Conservation (phyloP, 2,888 invertebrate genomes). For the Pachliopta kotzebuea region DNA sequence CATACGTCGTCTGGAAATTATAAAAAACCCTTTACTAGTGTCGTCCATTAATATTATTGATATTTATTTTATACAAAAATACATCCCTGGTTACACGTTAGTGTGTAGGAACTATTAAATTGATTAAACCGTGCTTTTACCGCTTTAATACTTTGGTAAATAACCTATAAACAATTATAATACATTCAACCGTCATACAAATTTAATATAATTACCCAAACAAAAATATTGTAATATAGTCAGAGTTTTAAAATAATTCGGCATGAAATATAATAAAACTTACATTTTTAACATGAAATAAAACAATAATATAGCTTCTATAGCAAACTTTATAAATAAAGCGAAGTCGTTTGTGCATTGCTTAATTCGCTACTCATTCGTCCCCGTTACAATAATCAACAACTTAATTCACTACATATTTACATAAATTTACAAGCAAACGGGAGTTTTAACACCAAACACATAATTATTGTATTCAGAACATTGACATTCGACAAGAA, state of each 20-base stretch:
- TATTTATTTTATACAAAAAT: slow-evolving; percentile 4
- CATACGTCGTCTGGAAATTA: slow-evolving; percentile 27
- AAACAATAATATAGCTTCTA: slow-evolving; percentile 24
- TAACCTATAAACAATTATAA: slow-evolving; percentile 27
- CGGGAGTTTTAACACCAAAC: slow-evolving; percentile 60
- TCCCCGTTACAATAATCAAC: slow-evolving; percentile 59
- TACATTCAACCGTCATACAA: slow-evolving; percentile 10
- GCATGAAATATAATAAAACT: slow-evolving; percentile 10
- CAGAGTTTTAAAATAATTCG: slow-evolving; percentile 14
- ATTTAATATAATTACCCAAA: slow-evolving; percentile 13
- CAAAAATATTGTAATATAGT: slow-evolving; percentile 11
- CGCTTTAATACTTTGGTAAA: slow-evolving; percentile 60
- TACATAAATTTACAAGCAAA: slow-evolving; percentile 69
- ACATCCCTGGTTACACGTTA: slow-evolving; percentile 19
- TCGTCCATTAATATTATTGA: slow-evolving; percentile 1
- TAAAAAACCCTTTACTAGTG: background rate
- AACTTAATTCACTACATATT: slow-evolving; percentile 64
- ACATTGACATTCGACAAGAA: slow-evolving; percentile 61
- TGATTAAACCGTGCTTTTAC: slow-evolving; percentile 46
- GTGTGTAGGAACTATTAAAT: slow-evolving; percentile 60
- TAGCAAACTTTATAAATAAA: slow-evolving; percentile 34
- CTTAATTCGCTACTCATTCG: slow-evolving; percentile 51
- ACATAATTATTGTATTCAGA: slow-evolving; percentile 58
- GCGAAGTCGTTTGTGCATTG: slow-evolving; percentile 59
- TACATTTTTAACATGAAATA: slow-evolving; percentile 13